A percentile compares a stretch with the other conserved stretches of the same genome.
Evolutionary conservation across 2,888 invertebrate genomes (phyloP).

Genomic region (Sarcophaga caerulescens): DNA sequence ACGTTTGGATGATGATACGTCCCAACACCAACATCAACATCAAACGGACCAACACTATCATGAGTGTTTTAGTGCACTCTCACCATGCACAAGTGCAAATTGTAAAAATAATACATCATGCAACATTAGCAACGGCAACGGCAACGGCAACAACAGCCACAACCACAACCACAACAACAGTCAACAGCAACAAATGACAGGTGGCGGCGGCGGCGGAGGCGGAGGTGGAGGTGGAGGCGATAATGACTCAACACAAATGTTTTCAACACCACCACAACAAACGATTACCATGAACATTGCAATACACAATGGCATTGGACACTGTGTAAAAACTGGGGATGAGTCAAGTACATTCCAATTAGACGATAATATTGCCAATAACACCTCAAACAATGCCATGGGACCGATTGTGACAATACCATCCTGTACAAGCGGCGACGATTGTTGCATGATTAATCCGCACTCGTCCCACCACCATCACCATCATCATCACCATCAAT

Average conservation of each 20-base stretch:
- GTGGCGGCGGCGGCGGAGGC: not conserved
- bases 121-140: not conserved
- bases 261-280: constrained; percentile 70
- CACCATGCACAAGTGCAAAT: constrained; percentile 41
- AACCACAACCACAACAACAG: constrained; percentile 2
- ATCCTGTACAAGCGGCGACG: constrained; percentile 73
- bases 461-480: constrained; percentile 73
- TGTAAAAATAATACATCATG: constrained; percentile 28
- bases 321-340: constrained; percentile 71
- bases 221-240: not conserved
- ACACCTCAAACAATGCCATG: constrained; percentile 1
- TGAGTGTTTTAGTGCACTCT: constrained; percentile 28
- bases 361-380: constrained; percentile 72
- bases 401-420: constrained; percentile 46
- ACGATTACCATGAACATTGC: constrained; percentile 79
- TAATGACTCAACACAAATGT: constrained; percentile 59
- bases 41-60: constrained; percentile 48
- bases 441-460: constrained; percentile 77
- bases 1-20: constrained; percentile 57
- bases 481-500: constrained; percentile 64
- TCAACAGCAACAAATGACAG: not conserved
- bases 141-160: constrained; percentile 16
- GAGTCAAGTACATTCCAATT: constrained; percentile 75
- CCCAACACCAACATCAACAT: constrained; percentile 49
- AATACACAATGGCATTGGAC: constrained; percentile 73